Evolutionary conservation across 2,113 vertebrate genomes (phyloP), one percentile per base, ranked within the genome.

Genomic region (Puntigrus tetrazona): DNA sequence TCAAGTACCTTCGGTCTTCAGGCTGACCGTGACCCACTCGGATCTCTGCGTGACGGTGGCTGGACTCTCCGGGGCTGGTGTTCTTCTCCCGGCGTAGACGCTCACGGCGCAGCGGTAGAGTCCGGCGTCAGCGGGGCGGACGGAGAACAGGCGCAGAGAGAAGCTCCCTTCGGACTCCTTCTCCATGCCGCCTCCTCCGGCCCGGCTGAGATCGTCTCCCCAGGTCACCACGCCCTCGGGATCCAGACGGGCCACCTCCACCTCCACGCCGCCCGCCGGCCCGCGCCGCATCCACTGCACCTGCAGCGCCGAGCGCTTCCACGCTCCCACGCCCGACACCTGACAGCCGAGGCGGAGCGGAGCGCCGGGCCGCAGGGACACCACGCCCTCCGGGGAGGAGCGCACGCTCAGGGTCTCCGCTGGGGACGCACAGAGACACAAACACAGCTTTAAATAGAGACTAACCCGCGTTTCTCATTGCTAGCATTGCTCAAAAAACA

Each of bases 51-150:
- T 95, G 81, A 96, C 88, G 0, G 95, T 95, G 1, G 94, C 94
- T 0, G 95, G 92, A 0, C 87, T 92, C 3, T 93, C 91, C 1
- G 91, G 91, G 3, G 84, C 83, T 0, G 94, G 94, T 2, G 90
- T 92, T 0, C 81, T 91, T 7, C 86, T 88, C 0, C 95, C 94
- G 3, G 95, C 93, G 0, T 95, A 96, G 27, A 95, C 94, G 18
- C 92, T 95, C 79, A 96, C 95, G 2, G 92, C 90, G 18, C 97
- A 97, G 25, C 92, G 93, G 81, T 97, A 97, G 13, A 93, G 91
- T 0, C 97, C 97, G 0, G 93, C 91, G 38, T 97, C 97, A 0
- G 88, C 86, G 0, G 96, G 96, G 72, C 91, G 94, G 67, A 95
- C 92, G 0, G 96, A 94, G 89, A 96, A 95, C 22, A 96, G 91